Evolutionary conservation across 1,140 invertebrate species (phyloP).

Genomic region (Dermatophagoides farinae): DNA sequence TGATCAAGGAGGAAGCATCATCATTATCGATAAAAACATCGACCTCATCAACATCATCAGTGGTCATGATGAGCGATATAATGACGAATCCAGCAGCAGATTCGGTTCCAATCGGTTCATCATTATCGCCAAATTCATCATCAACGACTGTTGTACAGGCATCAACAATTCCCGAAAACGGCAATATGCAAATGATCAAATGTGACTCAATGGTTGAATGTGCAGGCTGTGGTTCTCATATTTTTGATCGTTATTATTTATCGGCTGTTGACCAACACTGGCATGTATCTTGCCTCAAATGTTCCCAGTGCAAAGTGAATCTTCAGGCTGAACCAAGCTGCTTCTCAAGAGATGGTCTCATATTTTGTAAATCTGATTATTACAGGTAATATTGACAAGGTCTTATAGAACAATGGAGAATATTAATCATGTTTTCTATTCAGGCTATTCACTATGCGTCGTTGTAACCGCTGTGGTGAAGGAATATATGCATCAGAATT

Average conservation of each 20-base stretch:
- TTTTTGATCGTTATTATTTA: constrained; percentile 69
- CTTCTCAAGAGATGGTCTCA: constrained; percentile 76
- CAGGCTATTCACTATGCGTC: constrained; percentile 34
- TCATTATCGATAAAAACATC: background rate
- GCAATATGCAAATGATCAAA: background rate
- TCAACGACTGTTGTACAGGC: background rate
- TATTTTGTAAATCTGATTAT: constrained; percentile 93
- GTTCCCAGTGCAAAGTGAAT: constrained; percentile 59
- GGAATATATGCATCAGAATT: constrained; percentile 68
- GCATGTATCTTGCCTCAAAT: constrained; percentile 56
- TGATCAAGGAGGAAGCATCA: too few species aligned
- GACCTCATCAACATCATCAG: background rate
- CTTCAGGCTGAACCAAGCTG: constrained; percentile 77
- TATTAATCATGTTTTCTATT: constrained; percentile 5
- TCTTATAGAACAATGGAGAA: background rate
- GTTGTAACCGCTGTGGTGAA: constrained; percentile 59
- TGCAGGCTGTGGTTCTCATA: constrained; percentile 59
- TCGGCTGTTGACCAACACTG: constrained; percentile 66
- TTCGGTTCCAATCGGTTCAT: background rate
- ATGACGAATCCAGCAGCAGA: background rate
- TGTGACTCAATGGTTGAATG: constrained; percentile 30
- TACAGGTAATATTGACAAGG: constrained; percentile 53
- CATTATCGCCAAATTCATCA: background rate
- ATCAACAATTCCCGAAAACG: background rate
- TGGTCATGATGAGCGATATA: background rate